phyloP scores from a whole-genome alignment of 1,140 invertebrate species.

The Caenorhabditis briggsae region DNA sequence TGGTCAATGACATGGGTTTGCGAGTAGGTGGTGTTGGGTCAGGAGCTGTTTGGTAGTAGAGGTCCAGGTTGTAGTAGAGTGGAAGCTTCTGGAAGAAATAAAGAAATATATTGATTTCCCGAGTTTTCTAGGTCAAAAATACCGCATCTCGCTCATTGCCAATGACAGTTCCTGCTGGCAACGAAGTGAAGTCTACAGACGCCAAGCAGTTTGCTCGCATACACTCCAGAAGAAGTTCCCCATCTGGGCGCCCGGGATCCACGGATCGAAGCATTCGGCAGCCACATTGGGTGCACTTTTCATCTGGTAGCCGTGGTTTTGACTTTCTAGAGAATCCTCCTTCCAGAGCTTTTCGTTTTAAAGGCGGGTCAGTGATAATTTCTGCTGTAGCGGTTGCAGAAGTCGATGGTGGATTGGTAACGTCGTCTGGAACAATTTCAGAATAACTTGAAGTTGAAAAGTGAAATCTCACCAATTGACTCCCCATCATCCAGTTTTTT shows the following conservation, averaged over 20 bases:
- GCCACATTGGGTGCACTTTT: slow-evolving; percentile 1
- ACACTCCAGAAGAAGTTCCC: background rate
- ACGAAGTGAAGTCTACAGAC: background rate
- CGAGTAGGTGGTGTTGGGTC: background rate
- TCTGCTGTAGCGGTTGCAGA: background rate
- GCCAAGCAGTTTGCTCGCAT: slow-evolving; percentile 7
- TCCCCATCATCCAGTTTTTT: background rate
- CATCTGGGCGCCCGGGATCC: background rate
- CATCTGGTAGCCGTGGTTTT: background rate
- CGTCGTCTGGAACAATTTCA: background rate
- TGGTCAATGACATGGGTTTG: background rate
- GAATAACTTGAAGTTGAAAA: background rate
- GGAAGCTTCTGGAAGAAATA: background rate
- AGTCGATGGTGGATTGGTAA: background rate
- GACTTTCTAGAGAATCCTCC: background rate
- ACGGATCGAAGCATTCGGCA: slow-evolving; percentile 19
- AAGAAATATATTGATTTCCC: too few relatives aligned
- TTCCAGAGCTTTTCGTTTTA: background rate
- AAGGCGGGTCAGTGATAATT: background rate
- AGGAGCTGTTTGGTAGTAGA: background rate
- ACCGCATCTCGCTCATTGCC: background rate
- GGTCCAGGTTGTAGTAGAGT: background rate
- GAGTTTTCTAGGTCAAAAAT: background rate
- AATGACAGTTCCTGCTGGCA: background rate
- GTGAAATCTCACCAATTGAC: background rate